A percentile compares a stretch with the other conserved stretches of the same genome.
These are phyloP conservation scores for Silurus asotus DNA, from an alignment of 2,113 vertebrate genomes.

Conservation along the genomic window DNA sequence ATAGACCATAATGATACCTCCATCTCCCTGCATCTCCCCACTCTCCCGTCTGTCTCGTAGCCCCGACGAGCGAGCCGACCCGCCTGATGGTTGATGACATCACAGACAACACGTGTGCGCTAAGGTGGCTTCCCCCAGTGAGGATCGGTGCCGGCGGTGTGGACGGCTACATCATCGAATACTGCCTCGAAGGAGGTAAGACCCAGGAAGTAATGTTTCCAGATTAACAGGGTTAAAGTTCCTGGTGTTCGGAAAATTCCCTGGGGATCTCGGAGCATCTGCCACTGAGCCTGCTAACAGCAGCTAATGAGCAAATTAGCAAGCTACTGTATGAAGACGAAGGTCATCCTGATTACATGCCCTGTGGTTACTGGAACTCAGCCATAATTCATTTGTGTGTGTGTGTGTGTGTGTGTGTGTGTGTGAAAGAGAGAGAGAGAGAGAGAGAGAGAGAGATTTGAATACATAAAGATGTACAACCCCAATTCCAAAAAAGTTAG, in stretches of 20 bases:
- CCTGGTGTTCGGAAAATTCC: not conserved
- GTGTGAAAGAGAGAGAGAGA: too few species aligned
- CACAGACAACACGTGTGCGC: conserved; percentile 80
- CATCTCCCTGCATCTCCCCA: conserved; percentile 32
- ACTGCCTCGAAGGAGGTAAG: conserved; percentile 60
- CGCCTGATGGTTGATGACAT: conserved; percentile 83
- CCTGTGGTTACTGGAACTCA: not conserved
- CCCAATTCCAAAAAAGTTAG: too few species aligned
- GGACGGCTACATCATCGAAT: conserved; percentile 87
- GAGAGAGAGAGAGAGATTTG: not conserved
- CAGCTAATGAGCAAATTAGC: conserved; percentile 7
- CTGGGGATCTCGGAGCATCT: not conserved
- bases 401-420: not conserved
- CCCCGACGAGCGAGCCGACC: conserved; percentile 82
- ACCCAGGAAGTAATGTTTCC: not conserved
- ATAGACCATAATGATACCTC: not conserved
- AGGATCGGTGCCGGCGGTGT: conserved; percentile 84
- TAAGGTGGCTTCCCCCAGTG: conserved; percentile 87
- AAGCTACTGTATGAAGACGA: not conserved
- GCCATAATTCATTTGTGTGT: not conserved
- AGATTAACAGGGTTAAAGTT: not conserved
- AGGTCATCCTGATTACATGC: not conserved
- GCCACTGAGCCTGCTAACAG: not conserved
- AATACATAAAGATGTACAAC: too few species aligned
- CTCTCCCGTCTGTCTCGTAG: conserved; percentile 62